These are phyloP conservation scores for Nicator chloris DNA, from an alignment of 2,113 vertebrate genomes.

Conservation along the genomic window DNA sequence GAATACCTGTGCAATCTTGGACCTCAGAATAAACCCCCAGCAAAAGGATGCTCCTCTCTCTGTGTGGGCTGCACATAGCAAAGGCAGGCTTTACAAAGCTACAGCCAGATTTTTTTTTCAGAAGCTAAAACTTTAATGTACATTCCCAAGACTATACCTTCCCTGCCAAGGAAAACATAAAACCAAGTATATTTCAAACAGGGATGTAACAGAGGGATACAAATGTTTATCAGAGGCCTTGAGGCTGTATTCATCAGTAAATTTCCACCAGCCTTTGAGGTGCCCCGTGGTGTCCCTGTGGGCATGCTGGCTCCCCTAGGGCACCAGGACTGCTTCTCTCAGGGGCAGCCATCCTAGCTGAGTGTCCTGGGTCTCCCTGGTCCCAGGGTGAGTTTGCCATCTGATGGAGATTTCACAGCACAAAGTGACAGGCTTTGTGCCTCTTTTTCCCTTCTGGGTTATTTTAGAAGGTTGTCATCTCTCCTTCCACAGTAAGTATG, in stretches of 20 bases:
- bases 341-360: not conserved
- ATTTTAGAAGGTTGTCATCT: slow-evolving; percentile 33
- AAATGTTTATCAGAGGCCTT: not conserved
- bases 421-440: not conserved
- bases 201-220: not conserved
- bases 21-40: not conserved
- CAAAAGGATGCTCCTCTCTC: not conserved
- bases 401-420: not conserved
- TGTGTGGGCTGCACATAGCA: not conserved
- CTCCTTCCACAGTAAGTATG: not conserved
- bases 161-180: slow-evolving; percentile 1
- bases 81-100: not conserved
- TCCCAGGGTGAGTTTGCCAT: not conserved
- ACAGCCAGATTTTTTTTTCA: not conserved
- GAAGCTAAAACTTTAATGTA: not conserved
- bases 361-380: not conserved
- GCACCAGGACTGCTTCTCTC: not conserved
- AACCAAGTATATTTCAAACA: not conserved
- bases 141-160: not conserved
- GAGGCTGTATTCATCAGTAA: not conserved
- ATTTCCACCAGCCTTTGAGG: not conserved
- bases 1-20: not conserved
- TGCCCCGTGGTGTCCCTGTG: not conserved
- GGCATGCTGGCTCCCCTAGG: not conserved
- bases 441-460: not conserved